phyloP scores from a whole-genome alignment of 2,797 vertebrate species.

The Lophius americanus region DNA sequence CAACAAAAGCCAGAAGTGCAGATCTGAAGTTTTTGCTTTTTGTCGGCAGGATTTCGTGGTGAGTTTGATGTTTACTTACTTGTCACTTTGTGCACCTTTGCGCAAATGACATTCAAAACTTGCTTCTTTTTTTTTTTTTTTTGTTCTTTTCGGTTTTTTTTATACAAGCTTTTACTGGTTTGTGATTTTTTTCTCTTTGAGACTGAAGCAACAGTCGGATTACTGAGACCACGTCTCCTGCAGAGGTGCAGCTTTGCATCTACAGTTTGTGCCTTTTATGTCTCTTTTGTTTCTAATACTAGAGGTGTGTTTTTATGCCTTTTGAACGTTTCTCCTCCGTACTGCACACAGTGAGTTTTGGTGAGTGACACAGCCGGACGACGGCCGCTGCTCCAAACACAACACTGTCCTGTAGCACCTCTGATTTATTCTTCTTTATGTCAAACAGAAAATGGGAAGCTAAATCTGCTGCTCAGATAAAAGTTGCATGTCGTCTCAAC shows the following conservation, averaged over 20 bases:
- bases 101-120: constrained; percentile 11
- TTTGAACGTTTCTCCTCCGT: no score
- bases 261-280: no score
- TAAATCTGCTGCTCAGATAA: constrained; percentile 8
- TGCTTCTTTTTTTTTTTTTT: neutral
- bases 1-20: constrained; percentile 21
- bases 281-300: no score
- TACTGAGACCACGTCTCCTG: no score
- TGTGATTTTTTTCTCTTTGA: no score
- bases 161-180: no score
- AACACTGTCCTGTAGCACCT: neutral
- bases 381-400: no score
- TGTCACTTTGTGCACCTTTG: neutral
- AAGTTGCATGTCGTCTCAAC: constrained; percentile 20
- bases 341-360: no score
- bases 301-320: no score
- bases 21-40: constrained; percentile 57
- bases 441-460: constrained; percentile 18
- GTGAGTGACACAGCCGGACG: no score
- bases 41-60: constrained; percentile 60
- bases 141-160: neutral
- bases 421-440: neutral
- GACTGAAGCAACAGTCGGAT: no score
- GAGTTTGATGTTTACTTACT: constrained; percentile 46
- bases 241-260: no score